Base-by-base conservation (phyloP, 2,797 vertebrate genomes). In the Myripristis murdjan region DNA sequence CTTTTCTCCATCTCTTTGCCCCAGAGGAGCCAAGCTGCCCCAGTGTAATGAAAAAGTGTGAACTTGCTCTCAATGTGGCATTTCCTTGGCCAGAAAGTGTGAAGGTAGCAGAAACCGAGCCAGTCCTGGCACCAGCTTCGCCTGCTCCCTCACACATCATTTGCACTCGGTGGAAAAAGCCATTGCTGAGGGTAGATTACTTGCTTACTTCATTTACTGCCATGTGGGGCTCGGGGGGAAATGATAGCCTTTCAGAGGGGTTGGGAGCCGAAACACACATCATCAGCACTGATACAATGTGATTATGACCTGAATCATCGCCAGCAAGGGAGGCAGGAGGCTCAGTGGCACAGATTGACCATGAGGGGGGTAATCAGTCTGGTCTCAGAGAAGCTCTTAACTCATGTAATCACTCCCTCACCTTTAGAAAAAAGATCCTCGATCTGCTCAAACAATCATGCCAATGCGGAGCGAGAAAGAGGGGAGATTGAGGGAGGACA, bases 131-230 rank as follows among this genome's bases (percentile, higher is more conserved):
- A 83, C 49, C 28, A 10, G 35, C 31, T 70, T 65, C 5, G 47
- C 70, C 80, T 68, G 63, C 74, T 76, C 69, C 55, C 89, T 89
- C 85, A 79, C 88, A 90, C 92, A 87, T 92, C 86, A 90, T 90
- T 91, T 90, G 84, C 88, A 88, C 85, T 82, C 85, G 76, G 83
- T 82, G 83, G 82, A 89, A 90, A 92, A 92, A 73, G 87, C 88
- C 85, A 88, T 89, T 87, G 81, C 70, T 81, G 76, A 77, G 71
- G 81, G 61, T 80, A 90, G 82, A 93, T 90, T 81, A 85, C 89
- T 85, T 87, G 90, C 86, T 93, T 91, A 88, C 89, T 89, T 92
- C 83, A 88, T 91, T 91, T 91, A 82, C 81, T 71, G 85, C 84
- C 67, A 84, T 73, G 78, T 67, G 70, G 75, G 86, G 73, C 85